Evolutionary conservation across 2,113 vertebrate genomes (phyloP).

Genomic region (Isichthys henryi): DNA sequence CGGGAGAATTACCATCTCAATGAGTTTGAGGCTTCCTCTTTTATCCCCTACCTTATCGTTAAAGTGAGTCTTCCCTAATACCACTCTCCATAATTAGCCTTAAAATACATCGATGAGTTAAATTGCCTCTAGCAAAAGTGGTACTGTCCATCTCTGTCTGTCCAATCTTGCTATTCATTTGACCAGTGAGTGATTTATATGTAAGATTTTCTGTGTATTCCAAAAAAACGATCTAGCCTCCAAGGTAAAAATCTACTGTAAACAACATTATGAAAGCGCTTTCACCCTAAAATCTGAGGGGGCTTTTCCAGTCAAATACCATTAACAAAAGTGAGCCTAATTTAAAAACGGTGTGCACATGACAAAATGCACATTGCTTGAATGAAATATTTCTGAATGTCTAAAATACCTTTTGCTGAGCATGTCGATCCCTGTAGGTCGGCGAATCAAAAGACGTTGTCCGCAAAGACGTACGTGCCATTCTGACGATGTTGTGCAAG

Average conservation of each 20-base stretch:
- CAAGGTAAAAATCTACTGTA: background rate
- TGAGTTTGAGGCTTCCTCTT: constrained; percentile 90
- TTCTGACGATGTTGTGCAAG: constrained; percentile 85
- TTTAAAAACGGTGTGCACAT: background rate
- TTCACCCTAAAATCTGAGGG: background rate
- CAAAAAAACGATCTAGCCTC: background rate
- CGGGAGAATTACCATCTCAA: constrained; percentile 86
- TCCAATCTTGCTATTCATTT: background rate
- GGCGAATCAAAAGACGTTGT: constrained; percentile 94
- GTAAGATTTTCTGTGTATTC: background rate
- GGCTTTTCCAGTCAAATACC: background rate
- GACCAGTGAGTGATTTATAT: background rate
- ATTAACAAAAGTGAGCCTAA: background rate
- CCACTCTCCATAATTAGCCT: background rate
- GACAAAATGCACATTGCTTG: background rate
- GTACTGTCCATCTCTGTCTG: background rate
- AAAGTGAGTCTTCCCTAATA: constrained; percentile 64
- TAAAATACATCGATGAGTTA: background rate
- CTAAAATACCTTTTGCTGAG: background rate
- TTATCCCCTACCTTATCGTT: constrained; percentile 87
- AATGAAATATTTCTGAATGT: background rate
- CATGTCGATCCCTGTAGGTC: constrained; percentile 58
- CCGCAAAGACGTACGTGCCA: constrained; percentile 88
- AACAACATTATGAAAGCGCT: background rate
- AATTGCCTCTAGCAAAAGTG: background rate